These are phyloP conservation scores for Semaprochilodus insignis DNA, from an alignment of 2,797 vertebrate genomes.

Conservation along the genomic window DNA sequence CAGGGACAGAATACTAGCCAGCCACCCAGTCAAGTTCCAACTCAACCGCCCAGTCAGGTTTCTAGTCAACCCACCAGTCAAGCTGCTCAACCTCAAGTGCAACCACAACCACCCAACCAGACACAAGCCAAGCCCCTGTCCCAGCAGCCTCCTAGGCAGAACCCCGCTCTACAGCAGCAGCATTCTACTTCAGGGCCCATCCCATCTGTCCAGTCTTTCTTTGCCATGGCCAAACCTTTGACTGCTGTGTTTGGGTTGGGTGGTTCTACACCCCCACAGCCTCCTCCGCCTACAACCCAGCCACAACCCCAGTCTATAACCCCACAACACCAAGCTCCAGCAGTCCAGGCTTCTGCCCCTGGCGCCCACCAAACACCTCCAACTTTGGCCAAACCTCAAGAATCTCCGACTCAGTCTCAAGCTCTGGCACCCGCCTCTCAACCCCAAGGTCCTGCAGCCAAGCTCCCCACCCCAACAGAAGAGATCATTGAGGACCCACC, in stretches of 20 bases:
- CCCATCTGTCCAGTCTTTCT: conserved; percentile 79
- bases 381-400: conserved; percentile 44
- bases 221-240: conserved; percentile 82
- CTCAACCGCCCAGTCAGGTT: conserved; percentile 57
- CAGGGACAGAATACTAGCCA: conserved; percentile 63
- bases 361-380: conserved; percentile 56
- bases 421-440: conserved; percentile 52
- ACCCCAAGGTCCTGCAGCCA: conserved; percentile 54
- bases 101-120: conserved; percentile 33
- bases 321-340: conserved; percentile 32
- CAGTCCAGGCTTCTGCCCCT: conserved; percentile 21
- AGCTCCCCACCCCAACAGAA: conserved; percentile 45
- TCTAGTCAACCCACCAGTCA: conserved; percentile 40
- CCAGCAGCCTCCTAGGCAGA: conserved; percentile 58
- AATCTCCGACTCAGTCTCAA: conserved; percentile 17
- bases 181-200: conserved; percentile 64
- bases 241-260: conserved; percentile 80
- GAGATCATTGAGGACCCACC: conserved; percentile 59
- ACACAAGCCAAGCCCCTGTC: conserved; percentile 57
- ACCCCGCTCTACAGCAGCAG: conserved; percentile 71
- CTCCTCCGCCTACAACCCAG: conserved; percentile 65
- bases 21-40: conserved; percentile 62
- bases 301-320: conserved; percentile 61
- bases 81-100: conserved; percentile 16
- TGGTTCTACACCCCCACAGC: conserved; percentile 72